Conservation (phyloP, 2,113 vertebrate species). For the Scartelaos histophorus region DNA sequence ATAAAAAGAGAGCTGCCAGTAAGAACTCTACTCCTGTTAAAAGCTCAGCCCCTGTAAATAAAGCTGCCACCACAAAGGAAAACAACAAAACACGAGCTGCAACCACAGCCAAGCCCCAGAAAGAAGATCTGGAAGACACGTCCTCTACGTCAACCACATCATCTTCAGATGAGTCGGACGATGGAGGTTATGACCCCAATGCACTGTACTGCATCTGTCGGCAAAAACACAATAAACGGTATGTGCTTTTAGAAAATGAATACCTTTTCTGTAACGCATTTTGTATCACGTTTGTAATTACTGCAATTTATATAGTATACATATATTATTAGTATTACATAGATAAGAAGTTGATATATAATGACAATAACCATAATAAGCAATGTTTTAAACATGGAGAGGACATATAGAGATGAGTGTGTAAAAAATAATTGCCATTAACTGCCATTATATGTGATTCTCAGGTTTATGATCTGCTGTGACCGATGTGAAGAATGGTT, state of each 20-base stretch:
- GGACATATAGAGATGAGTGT: not conserved
- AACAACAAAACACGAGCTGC: constrained; percentile 28
- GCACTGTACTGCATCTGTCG: constrained; percentile 95
- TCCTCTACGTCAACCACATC: constrained; percentile 44
- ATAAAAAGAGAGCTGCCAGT: constrained; percentile 53
- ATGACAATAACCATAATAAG: too few relatives aligned
- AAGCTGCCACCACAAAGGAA: constrained; percentile 54
- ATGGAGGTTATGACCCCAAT: constrained; percentile 91
- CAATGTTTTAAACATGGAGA: too few relatives aligned
- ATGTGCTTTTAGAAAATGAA: constrained; percentile 9
- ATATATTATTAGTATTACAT: too few relatives aligned
- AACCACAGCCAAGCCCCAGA: constrained; percentile 44
- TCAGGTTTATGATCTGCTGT: constrained; percentile 99
- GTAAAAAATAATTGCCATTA: not conserved
- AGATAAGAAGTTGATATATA: too few relatives aligned
- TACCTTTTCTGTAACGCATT: not conserved
- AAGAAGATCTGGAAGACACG: constrained; percentile 27
- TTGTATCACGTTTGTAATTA: not conserved
- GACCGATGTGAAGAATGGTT: constrained; percentile 99
- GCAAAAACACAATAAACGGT: constrained; percentile 98
- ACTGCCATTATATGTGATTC: constrained; percentile 14
- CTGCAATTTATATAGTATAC: too few relatives aligned
- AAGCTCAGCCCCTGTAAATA: constrained; percentile 35
- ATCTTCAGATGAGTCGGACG: constrained; percentile 80
- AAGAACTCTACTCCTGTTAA: constrained; percentile 44